phyloP scores from a whole-genome alignment of 2,888 invertebrate species.

The Mechanitis messenoides region DNA sequence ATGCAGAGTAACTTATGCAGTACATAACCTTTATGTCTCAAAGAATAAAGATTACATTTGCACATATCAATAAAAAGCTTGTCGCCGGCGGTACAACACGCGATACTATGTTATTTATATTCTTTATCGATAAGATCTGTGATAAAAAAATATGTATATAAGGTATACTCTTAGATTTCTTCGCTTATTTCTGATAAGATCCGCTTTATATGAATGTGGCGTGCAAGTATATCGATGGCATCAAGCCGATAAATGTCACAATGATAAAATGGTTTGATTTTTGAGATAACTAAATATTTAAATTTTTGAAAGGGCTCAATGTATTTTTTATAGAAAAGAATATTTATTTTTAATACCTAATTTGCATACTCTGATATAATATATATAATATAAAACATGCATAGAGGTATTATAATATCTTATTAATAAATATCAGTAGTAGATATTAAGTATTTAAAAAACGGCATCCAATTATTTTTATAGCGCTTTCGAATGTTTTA shows the following conservation, averaged over 20 bases:
- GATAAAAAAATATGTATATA: conserved; percentile 22
- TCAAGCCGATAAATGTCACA: conserved; percentile 12
- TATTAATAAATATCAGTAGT: too few species aligned
- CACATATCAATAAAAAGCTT: conserved; percentile 8
- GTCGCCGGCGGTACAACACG: conserved; percentile 20
- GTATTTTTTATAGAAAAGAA: not conserved
- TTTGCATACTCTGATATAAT: too few species aligned
- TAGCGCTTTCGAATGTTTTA: too few species aligned
- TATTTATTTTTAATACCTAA: too few species aligned
- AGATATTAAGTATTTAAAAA: too few species aligned
- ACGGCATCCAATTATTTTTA: too few species aligned
- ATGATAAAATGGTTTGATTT: conserved; percentile 17
- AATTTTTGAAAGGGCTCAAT: not conserved
- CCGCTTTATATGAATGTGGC: conserved; percentile 24
- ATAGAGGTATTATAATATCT: too few species aligned
- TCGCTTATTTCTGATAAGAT: conserved; percentile 22
- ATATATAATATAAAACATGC: too few species aligned
- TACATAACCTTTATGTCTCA: conserved; percentile 9
- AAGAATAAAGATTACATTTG: conserved; percentile 17
- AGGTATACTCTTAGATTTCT: conserved; percentile 19
- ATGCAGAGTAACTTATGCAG: conserved; percentile 3
- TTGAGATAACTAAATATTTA: conserved; percentile 15
- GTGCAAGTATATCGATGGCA: conserved; percentile 13
- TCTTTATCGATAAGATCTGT: conserved; percentile 24
- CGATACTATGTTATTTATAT: conserved; percentile 25